Evolutionary conservation across 2,113 vertebrate genomes (phyloP).

Genomic region (Hipposideros armiger): DNA sequence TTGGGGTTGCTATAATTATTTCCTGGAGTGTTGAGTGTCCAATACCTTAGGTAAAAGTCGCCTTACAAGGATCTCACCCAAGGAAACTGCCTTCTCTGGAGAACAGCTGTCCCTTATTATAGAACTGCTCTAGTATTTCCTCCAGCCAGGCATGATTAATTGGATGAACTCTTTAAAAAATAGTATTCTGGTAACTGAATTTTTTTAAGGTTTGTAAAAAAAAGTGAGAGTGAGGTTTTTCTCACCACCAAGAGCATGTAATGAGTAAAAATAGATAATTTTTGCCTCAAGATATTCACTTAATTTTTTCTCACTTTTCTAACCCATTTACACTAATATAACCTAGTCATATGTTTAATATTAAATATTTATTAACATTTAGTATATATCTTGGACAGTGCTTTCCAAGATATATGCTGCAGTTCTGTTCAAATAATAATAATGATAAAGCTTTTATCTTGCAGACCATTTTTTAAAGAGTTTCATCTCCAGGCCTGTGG

Average conservation of each 20-base stretch:
- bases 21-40: background rate
- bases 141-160: conserved; percentile 43
- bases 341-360: background rate
- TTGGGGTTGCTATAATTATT: background rate
- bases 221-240: background rate
- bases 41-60: conserved; percentile 8
- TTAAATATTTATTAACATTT: background rate
- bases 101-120: background rate
- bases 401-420: background rate
- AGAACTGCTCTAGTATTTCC: background rate
- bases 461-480: background rate
- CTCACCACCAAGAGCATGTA: background rate
- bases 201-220: background rate
- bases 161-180: background rate
- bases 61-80: background rate
- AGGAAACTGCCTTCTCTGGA: background rate
- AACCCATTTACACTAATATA: background rate
- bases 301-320: conserved; percentile 1
- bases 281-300: background rate
- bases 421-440: background rate
- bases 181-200: background rate
- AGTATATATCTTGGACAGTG: background rate
- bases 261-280: background rate
- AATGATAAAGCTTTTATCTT: background rate
- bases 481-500: background rate